Conservation (phyloP, 2,113 vertebrate genomes). For the Macquaria ambigua region DNA sequence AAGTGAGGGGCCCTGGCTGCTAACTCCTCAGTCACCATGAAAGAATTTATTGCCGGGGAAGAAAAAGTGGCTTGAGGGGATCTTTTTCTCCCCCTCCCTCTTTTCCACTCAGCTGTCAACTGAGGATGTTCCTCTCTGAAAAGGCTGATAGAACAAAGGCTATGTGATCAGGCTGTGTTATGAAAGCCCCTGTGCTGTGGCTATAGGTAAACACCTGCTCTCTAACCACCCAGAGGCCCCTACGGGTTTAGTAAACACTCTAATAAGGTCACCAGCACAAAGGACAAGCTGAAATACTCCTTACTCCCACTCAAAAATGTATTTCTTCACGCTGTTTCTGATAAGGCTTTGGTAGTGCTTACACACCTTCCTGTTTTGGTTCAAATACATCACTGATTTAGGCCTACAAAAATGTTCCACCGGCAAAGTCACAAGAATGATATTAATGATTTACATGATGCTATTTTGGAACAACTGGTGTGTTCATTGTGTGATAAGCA, state of each 20-base stretch:
- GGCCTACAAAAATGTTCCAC: rapidly evolving
- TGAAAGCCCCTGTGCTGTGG: conserved; percentile 52
- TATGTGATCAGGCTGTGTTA: conserved; percentile 18
- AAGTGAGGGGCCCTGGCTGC: conserved; percentile 36
- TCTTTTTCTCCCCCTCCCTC: conserved; percentile 1
- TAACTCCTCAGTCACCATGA: conserved; percentile 54
- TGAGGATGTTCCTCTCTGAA: conserved; percentile 46
- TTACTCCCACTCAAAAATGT: not conserved
- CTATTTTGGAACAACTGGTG: not conserved
- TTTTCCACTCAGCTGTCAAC: conserved; percentile 60
- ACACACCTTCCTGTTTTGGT: conserved; percentile 13
- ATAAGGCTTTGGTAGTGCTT: not conserved
- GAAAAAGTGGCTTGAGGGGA: conserved; percentile 33
- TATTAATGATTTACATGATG: conserved; percentile 21
- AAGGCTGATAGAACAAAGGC: conserved; percentile 52
- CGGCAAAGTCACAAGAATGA: not conserved
- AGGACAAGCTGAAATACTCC: not conserved
- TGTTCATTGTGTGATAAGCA: not conserved
- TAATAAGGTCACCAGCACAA: conserved; percentile 14
- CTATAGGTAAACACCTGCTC: conserved; percentile 53
- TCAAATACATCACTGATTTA: conserved; percentile 24
- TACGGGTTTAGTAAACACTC: conserved; percentile 16
- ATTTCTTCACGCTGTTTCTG: not conserved
- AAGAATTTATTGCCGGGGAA: conserved; percentile 63
- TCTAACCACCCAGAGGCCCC: conserved; percentile 19